Conservation (phyloP, 2,797 vertebrate species). For the Mus caroli region DNA sequence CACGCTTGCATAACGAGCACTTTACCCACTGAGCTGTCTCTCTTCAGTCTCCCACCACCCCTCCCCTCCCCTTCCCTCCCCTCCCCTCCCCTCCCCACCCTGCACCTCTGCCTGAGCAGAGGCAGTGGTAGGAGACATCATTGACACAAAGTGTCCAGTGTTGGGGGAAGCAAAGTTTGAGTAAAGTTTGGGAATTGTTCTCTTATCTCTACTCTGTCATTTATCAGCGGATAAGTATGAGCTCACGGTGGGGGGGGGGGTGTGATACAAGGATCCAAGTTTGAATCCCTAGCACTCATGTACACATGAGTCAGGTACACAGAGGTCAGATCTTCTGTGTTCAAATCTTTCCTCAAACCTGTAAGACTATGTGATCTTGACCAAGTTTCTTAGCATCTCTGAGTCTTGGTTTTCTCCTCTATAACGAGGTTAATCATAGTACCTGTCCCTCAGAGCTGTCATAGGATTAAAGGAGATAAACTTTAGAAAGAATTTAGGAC, state of each 20-base stretch:
- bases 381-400: constrained; percentile 10
- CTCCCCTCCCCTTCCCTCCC: too few relatives aligned
- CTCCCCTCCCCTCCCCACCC: not conserved
- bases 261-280: not conserved
- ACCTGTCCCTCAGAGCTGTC: not conserved
- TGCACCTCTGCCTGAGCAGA: not conserved
- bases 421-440: not conserved
- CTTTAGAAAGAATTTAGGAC: not conserved
- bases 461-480: not conserved
- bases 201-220: not conserved
- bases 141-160: not conserved
- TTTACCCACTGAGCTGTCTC: not conserved
- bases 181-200: not conserved
- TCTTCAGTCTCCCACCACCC: not conserved
- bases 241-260: not conserved
- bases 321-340: not conserved
- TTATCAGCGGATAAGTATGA: not conserved
- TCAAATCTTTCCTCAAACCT: not conserved
- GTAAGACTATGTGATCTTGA: not conserved
- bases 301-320: too few relatives aligned
- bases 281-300: not conserved
- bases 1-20: not conserved
- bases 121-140: not conserved
- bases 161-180: not conserved
- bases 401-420: constrained; percentile 12